Evolutionary conservation across 2,113 vertebrate species (phyloP).

Genomic region (Misgurnus anguillicaudatus): DNA sequence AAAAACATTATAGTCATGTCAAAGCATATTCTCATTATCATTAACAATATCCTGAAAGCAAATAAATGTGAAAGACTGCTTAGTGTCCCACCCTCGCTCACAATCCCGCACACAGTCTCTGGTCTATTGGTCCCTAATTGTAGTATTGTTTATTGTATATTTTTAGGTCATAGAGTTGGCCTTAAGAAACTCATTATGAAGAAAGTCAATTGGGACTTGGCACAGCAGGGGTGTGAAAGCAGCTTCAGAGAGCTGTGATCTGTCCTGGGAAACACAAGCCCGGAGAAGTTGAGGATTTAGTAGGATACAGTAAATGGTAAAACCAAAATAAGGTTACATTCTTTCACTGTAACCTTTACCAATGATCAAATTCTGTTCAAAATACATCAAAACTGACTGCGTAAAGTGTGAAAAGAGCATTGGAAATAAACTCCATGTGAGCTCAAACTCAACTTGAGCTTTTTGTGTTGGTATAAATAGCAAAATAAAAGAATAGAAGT

Average conservation of each 20-base stretch:
- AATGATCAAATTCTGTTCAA: background rate
- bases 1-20: background rate
- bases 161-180: constrained; percentile 19
- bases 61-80: background rate
- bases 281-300: background rate
- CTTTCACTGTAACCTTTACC: background rate
- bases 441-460: too few species aligned
- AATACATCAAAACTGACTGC: too few species aligned
- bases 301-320: background rate
- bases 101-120: background rate
- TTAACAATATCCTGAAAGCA: constrained; percentile 12
- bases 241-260: constrained; percentile 50
- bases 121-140: constrained; percentile 38
- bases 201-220: constrained; percentile 33
- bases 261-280: constrained; percentile 50
- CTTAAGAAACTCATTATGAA: constrained; percentile 36
- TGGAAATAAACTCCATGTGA: too few species aligned
- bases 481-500: background rate
- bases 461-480: background rate
- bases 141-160: constrained; percentile 31
- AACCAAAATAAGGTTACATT: background rate
- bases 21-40: constrained; percentile 12
- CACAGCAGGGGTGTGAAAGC: constrained; percentile 32
- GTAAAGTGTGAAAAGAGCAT: too few species aligned
- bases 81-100: background rate